Conservation (phyloP, 1,140 invertebrate genomes). For the Macrobrachium rosenbergii region DNA sequence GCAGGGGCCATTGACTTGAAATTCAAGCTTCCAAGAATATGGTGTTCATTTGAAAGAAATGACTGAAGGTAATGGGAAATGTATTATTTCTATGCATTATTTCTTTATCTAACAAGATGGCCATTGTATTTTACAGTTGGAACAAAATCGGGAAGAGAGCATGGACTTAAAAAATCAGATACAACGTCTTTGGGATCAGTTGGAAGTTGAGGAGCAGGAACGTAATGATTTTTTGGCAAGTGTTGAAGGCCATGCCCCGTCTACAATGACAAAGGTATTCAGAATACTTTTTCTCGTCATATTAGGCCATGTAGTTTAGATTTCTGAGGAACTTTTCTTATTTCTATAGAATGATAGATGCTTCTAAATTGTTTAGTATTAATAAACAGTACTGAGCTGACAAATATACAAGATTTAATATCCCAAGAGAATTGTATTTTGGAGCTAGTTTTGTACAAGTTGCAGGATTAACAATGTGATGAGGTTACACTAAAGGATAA, state of each 20-base stretch:
- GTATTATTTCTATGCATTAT: too few species aligned
- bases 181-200: not conserved
- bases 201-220: not conserved
- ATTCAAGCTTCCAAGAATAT: too few species aligned
- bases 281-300: not conserved
- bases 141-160: not conserved
- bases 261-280: not conserved
- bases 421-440: too few species aligned
- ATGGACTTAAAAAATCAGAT: not conserved
- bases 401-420: too few species aligned
- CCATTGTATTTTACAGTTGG: not conserved
- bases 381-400: too few species aligned
- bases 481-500: too few species aligned
- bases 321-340: not conserved
- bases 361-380: too few species aligned
- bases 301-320: not conserved
- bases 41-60: too few species aligned
- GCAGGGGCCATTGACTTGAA: too few species aligned
- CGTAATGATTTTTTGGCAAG: not conserved
- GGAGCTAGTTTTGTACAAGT: too few species aligned
- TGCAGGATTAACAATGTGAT: too few species aligned
- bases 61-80: too few species aligned
- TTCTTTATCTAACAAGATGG: not conserved
- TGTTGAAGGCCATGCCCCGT: not conserved
- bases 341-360: not conserved